These are phyloP conservation scores for Rhinoderma darwinii DNA, from an alignment of 2,113 vertebrate genomes.

Conservation along the genomic window DNA sequence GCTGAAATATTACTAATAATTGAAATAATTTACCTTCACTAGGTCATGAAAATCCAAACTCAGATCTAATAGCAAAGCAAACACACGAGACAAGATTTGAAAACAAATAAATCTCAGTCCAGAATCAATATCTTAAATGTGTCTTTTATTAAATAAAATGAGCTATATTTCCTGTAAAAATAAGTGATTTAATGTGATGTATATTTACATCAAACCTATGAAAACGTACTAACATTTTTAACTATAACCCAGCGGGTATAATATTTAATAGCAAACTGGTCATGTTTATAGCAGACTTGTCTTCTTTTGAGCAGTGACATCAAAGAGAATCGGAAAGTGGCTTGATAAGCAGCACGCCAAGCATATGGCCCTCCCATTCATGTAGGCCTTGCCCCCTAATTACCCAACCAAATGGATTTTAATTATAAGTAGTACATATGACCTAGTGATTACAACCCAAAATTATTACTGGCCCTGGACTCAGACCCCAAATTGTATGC, in stretches of 20 bases:
- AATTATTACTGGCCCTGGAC: too few relatives aligned
- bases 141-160: slow-evolving; percentile 35
- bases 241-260: not conserved
- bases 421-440: too few relatives aligned
- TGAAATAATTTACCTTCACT: slow-evolving; percentile 20
- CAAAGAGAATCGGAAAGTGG: too few relatives aligned
- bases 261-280: too few relatives aligned
- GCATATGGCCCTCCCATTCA: too few relatives aligned
- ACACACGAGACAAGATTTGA: slow-evolving; percentile 10
- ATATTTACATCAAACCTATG: too few relatives aligned
- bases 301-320: too few relatives aligned
- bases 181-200: not conserved
- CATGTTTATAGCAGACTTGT: not conserved
- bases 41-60: slow-evolving; percentile 32
- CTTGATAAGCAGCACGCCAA: too few relatives aligned
- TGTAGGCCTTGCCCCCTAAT: too few relatives aligned
- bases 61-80: not conserved
- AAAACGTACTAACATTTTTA: not conserved
- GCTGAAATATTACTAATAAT: slow-evolving; percentile 50
- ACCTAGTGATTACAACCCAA: too few relatives aligned
- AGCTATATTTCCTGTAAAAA: not conserved
- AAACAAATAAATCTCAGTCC: not conserved
- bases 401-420: too few relatives aligned
- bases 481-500: too few relatives aligned
- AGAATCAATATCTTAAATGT: slow-evolving; percentile 29